phyloP scores from a whole-genome alignment of 2,888 invertebrate genomes.

The Reticulitermes lucifugus region DNA sequence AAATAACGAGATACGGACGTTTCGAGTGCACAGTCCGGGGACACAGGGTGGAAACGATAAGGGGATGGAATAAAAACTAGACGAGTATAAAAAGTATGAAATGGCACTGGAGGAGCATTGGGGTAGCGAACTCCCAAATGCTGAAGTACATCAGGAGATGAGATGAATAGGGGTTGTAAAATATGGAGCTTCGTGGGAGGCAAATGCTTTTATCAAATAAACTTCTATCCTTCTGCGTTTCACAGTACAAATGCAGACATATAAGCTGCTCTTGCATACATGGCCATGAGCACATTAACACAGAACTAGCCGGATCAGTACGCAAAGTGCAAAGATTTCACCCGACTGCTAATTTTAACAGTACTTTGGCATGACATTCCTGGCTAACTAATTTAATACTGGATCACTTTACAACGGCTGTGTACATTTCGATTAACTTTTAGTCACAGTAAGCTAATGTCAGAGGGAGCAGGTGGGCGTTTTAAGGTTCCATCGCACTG shows the following conservation, averaged over 20 bases:
- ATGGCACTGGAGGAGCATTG: not conserved
- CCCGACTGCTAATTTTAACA: no score
- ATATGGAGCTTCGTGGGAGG: not conserved
- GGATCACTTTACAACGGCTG: no score
- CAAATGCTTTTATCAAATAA: not conserved
- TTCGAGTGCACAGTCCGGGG: not conserved
- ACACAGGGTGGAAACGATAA: slow-evolving; percentile 13
- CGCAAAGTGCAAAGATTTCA: no score
- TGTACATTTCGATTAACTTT: no score
- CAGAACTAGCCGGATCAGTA: no score
- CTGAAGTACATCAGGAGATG: slow-evolving; percentile 14
- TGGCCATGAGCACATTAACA: no score
- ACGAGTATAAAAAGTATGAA: slow-evolving; percentile 16
- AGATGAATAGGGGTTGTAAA: not conserved
- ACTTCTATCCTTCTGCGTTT: not conserved
- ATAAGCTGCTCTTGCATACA: not conserved
- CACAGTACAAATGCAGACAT: not conserved
- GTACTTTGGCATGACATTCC: no score
- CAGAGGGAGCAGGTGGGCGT: no score
- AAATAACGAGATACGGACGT: slow-evolving; percentile 28
- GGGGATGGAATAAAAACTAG: slow-evolving; percentile 23
- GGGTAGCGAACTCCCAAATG: slow-evolving; percentile 18
- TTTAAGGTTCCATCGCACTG: no score
- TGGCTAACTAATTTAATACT: no score
- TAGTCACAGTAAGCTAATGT: no score